Base-by-base conservation (phyloP, 2,797 vertebrate genomes). In the Oreortyx pictus region DNA sequence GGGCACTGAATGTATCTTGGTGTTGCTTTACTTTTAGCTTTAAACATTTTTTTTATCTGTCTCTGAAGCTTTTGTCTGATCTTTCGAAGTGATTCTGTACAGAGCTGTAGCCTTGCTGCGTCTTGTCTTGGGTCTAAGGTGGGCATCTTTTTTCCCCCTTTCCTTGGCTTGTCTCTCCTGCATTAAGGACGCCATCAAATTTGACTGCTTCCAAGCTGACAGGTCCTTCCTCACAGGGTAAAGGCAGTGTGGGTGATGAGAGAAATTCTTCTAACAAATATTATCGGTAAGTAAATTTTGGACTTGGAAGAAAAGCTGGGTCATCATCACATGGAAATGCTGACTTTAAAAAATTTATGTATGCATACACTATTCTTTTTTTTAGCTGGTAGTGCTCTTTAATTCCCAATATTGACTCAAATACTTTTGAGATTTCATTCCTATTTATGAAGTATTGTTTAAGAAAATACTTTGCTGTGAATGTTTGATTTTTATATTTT, bases 181-280 rank as follows among this genome's bases (percentile, higher is more conserved):
- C 95, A 85, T 90, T 94, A 97, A 98, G 97, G 97, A 97, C 97
- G 94, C 70, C 97, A 94, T 97, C 97, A 94, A 97, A 97, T 97
- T 97, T 98, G 97, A 77, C 97, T 95, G 82, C 97, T 97, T 94
- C 97, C 95, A 98, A 97, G 93, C 96, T 98, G 93, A 97, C 98
- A 95, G 96, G 96, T 96, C 96, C 97, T 96, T 96, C 98, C 96
- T 97, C 97, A 66, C 98, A 98, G 92, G 97, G 97, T 98, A 98
- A 98, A 97, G 96, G 97, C 96, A 97, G 96, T 97, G 96, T 98
- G 96, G 96, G 96, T 93, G 97, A 98, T 97, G 98, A 98, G 94
- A 97, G 97, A 96, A 98, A 98, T 96, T 92, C 97, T 94, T 96
- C 97, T 97, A 98, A 97, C 97, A 98, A 98, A 97, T 98, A 97